These are phyloP conservation scores for Phaonia tiefii DNA, from an alignment of 2,888 invertebrate genomes.

Conservation along the genomic window DNA sequence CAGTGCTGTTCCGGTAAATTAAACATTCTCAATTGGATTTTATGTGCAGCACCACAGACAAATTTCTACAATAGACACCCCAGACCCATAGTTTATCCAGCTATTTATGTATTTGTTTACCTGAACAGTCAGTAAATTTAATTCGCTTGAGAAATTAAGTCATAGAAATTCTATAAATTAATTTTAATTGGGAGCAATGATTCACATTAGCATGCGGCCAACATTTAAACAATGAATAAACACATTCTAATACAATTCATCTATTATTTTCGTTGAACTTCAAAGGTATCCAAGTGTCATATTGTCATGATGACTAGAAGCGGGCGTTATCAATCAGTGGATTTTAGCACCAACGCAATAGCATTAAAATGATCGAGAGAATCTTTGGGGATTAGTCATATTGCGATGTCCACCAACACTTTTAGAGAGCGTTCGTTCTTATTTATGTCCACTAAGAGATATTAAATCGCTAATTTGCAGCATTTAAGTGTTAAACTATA, in stretches of 20 bases:
- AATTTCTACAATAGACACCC: too few species aligned
- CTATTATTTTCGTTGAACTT: slow-evolving; percentile 21
- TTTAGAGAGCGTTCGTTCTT: background rate
- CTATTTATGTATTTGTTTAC: too few species aligned
- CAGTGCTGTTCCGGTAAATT: too few species aligned
- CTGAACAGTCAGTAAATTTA: background rate
- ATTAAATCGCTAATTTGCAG: background rate
- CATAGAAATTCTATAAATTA: slow-evolving; percentile 5
- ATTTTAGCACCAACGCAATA: background rate
- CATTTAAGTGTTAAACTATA: slow-evolving; percentile 14
- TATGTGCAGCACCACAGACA: too few species aligned
- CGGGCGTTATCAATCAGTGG: slow-evolving; percentile 11
- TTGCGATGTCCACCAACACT: background rate
- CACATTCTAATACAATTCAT: slow-evolving; percentile 6
- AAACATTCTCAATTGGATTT: too few species aligned
- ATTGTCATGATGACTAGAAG: background rate
- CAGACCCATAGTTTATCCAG: too few species aligned
- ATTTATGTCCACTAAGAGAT: background rate
- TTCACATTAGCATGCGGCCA: background rate
- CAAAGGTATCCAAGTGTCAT: slow-evolving; percentile 25
- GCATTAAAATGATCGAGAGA: background rate
- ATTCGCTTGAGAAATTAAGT: background rate
- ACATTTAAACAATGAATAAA: background rate
- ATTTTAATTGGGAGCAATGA: background rate
- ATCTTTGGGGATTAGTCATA: slow-evolving; percentile 17